Percentiles rank a stretch among this genome's conserved stretches.
phyloP scores from a whole-genome alignment of 2,888 invertebrate species.

The Zygaena filipendulae region DNA sequence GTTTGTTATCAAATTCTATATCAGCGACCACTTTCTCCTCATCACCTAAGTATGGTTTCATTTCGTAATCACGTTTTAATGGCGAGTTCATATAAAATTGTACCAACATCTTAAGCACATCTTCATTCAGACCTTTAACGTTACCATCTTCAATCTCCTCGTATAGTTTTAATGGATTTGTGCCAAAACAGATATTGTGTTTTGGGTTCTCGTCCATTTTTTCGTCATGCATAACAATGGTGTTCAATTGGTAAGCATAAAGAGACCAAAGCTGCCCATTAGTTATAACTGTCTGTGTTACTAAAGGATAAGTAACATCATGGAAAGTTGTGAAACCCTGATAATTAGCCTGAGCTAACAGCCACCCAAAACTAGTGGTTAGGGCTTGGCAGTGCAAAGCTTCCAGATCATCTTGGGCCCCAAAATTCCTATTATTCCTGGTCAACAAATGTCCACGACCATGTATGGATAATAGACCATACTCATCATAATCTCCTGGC shows the following conservation, averaged over 20 bases:
- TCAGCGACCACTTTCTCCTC: constrained; percentile 71
- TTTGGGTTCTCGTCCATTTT: constrained; percentile 73
- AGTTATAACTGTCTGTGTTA: constrained; percentile 88
- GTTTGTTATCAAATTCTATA: constrained; percentile 74
- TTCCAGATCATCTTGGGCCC: constrained; percentile 68
- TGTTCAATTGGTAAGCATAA: constrained; percentile 93
- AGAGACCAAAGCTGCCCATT: constrained; percentile 91
- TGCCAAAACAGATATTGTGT: constrained; percentile 84
- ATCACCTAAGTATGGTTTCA: constrained; percentile 78
- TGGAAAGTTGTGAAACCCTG: constrained; percentile 92
- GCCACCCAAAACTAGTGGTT: constrained; percentile 82
- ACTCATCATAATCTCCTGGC: constrained; percentile 83
- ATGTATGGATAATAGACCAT: constrained; percentile 81
- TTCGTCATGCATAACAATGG: constrained; percentile 74
- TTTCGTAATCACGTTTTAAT: constrained; percentile 65
- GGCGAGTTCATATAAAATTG: constrained; percentile 81
- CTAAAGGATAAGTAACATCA: constrained; percentile 91
- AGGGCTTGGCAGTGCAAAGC: constrained; percentile 80
- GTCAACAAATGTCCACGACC: constrained; percentile 69
- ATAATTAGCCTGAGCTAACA: constrained; percentile 81
- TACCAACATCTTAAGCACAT: constrained; percentile 77
- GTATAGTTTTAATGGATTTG: constrained; percentile 77
- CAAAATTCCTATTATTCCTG: constrained; percentile 54
- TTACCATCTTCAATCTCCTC: constrained; percentile 78
- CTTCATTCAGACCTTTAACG: constrained; percentile 82